These are phyloP conservation scores for Argentina silus DNA, from an alignment of 2,797 vertebrate genomes.

Conservation along the genomic window DNA sequence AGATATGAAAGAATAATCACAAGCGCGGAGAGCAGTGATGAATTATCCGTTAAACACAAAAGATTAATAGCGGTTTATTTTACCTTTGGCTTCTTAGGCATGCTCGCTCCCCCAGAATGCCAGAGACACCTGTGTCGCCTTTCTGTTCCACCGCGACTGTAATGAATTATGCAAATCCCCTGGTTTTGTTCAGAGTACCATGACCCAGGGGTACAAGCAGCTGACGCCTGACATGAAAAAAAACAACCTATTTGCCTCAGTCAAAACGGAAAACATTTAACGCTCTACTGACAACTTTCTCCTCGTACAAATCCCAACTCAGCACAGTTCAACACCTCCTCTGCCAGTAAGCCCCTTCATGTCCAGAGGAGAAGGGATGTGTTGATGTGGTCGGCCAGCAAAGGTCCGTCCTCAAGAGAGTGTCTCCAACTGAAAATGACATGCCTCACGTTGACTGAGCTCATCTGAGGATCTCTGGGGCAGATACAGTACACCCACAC, in stretches of 20 bases:
- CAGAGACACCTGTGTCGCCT: slow-evolving; percentile 63
- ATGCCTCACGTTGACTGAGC: slow-evolving; percentile 50
- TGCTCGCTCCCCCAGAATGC: slow-evolving; percentile 65
- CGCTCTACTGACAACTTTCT: slow-evolving; percentile 42
- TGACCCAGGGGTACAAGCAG: slow-evolving; percentile 69
- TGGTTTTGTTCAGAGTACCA: slow-evolving; percentile 65
- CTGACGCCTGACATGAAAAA: slow-evolving; percentile 57
- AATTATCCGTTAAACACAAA: background rate
- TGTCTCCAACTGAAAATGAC: slow-evolving; percentile 43
- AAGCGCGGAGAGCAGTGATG: background rate
- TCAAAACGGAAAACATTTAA: slow-evolving; percentile 29
- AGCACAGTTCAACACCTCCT: background rate
- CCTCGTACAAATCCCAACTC: slow-evolving; percentile 27
- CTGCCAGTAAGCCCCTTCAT: slow-evolving; percentile 20
- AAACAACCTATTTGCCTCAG: slow-evolving; percentile 45
- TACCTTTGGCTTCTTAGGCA: slow-evolving; percentile 79
- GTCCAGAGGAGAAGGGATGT: slow-evolving; percentile 12
- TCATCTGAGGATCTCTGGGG: slow-evolving; percentile 21
- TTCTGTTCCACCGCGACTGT: slow-evolving; percentile 62
- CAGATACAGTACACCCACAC: slow-evolving; percentile 35
- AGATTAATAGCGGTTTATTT: slow-evolving; percentile 39
- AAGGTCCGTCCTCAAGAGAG: slow-evolving; percentile 24
- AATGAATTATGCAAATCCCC: slow-evolving; percentile 80
- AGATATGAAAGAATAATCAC: background rate
- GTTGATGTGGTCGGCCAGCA: slow-evolving; percentile 42